phyloP scores from a whole-genome alignment of 1,140 invertebrate genomes.

The Brachionus koreanus region DNA sequence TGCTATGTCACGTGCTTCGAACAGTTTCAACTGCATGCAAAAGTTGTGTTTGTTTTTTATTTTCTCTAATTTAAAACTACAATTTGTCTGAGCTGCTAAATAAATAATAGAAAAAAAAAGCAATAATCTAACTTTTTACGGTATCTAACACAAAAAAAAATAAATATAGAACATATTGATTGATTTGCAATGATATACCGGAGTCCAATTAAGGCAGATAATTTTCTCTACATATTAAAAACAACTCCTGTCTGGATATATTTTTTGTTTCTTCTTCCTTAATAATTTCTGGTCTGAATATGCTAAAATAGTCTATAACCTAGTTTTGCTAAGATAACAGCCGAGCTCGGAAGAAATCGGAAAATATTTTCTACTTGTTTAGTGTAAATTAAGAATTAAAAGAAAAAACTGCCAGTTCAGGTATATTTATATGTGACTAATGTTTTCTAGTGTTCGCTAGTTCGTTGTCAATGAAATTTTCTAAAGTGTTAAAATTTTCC shows the following conservation, averaged over 20 bases:
- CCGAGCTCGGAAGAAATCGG: neutral
- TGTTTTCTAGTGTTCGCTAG: neutral
- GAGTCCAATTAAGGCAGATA: conserved; percentile 35
- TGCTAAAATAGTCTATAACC: conserved; percentile 35
- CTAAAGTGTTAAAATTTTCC: conserved; percentile 17
- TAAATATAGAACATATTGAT: conserved; percentile 16
- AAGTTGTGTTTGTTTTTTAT: neutral
- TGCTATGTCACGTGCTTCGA: neutral
- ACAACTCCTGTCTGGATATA: conserved; percentile 30
- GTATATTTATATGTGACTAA: conserved; percentile 3
- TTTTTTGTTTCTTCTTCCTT: conserved; percentile 16
- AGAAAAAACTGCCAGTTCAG: neutral
- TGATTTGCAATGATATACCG: conserved; percentile 38
- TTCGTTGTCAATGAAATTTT: conserved; percentile 1
- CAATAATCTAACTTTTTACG: conserved; percentile 37
- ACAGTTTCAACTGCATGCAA: neutral
- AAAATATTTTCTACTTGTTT: neutral
- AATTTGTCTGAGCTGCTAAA: neutral
- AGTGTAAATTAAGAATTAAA: neutral
- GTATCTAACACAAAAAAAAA: conserved; percentile 29
- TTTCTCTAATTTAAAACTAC: neutral
- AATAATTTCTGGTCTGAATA: conserved; percentile 35
- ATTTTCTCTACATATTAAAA: conserved; percentile 2
- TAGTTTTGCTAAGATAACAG: conserved; percentile 9
- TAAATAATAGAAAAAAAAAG: neutral